Conservation (phyloP, 2,888 invertebrate species). For the Acanthopleura granulata region DNA sequence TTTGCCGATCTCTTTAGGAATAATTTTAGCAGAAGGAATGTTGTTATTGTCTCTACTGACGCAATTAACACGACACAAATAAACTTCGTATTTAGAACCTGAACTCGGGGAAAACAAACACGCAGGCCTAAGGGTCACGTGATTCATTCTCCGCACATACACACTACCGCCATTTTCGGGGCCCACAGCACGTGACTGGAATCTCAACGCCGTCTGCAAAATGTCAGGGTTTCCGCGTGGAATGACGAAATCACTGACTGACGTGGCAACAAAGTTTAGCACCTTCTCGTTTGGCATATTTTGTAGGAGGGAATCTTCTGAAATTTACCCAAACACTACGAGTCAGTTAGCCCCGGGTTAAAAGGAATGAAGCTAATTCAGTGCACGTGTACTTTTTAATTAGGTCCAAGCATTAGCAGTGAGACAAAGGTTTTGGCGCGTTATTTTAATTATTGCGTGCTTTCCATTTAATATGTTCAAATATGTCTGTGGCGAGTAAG, state of each 20-base stretch:
- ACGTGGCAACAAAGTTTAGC: neutral
- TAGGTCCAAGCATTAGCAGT: no score
- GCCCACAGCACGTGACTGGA: neutral
- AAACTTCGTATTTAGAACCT: neutral
- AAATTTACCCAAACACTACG: no score
- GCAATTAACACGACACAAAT: neutral
- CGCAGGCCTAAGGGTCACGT: neutral
- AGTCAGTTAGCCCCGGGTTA: no score
- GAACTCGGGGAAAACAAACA: neutral
- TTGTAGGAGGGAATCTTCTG: neutral
- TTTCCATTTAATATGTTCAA: no score
- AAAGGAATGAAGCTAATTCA: no score
- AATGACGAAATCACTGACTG: neutral
- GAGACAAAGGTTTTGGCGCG: no score
- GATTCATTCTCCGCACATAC: neutral
- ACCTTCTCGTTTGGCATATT: neutral
- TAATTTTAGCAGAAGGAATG: no score
- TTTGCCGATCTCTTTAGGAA: no score
- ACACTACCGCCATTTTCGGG: slow-evolving; percentile 2
- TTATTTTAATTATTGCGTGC: no score
- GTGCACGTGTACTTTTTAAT: no score
- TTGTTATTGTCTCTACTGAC: neutral
- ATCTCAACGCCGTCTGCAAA: slow-evolving; percentile 1
- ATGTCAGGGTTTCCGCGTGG: no score
- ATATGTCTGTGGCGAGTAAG: no score